These are phyloP conservation scores for Diabrotica balteata DNA, from an alignment of 2,888 invertebrate genomes.

Conservation along the genomic window DNA sequence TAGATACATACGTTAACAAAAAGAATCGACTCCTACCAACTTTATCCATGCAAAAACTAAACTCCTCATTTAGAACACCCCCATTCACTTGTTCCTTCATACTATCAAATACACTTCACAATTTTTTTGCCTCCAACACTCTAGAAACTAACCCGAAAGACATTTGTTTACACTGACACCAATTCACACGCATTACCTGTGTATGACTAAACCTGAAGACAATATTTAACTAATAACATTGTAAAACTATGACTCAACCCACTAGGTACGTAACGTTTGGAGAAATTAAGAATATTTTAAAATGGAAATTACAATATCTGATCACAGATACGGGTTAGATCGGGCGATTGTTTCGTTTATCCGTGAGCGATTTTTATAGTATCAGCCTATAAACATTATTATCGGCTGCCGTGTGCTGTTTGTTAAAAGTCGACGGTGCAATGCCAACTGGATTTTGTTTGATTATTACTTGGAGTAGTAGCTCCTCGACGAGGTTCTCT, in stretches of 20 bases:
- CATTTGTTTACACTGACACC: slow-evolving; percentile 5
- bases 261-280: slow-evolving; percentile 2
- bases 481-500: neutral
- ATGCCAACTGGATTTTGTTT: slow-evolving; percentile 15
- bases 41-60: slow-evolving; percentile 10
- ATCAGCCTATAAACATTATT: neutral
- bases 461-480: neutral
- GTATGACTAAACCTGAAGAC: slow-evolving; percentile 4
- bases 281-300: slow-evolving; percentile 11
- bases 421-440: slow-evolving; percentile 2
- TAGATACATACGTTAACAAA: slow-evolving; percentile 7
- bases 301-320: slow-evolving; percentile 7
- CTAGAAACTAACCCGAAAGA: too few relatives aligned
- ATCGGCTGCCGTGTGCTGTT: neutral
- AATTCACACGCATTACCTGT: neutral
- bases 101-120: neutral
- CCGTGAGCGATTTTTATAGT: slow-evolving; percentile 3
- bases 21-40: slow-evolving; percentile 9
- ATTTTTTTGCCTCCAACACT: neutral
- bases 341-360: slow-evolving; percentile 2
- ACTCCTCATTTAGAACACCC: slow-evolving; percentile 5
- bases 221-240: slow-evolving; percentile 6
- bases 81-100: neutral
- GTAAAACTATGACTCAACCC: slow-evolving; percentile 7
- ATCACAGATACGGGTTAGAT: neutral